Evolutionary conservation across 2,797 vertebrate genomes (phyloP).

Genomic region (Luscinia megarhynchos): DNA sequence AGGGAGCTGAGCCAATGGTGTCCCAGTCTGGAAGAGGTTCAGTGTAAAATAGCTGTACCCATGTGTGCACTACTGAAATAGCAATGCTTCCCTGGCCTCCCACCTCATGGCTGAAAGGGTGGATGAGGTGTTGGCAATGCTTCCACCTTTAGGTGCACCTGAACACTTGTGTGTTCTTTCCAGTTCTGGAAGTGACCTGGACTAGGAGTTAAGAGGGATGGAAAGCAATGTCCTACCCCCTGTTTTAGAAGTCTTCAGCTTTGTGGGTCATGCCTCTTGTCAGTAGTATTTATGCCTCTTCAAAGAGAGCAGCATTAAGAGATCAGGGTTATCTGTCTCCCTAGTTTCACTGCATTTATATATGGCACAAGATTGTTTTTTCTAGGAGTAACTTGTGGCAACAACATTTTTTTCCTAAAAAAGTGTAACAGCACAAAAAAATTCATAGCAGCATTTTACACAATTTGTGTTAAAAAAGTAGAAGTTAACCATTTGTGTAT

Average conservation of each 20-base stretch:
- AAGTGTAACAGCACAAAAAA: constrained; percentile 79
- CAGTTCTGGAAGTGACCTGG: background rate
- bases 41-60: accelerated
- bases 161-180: background rate
- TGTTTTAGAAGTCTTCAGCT: background rate
- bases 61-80: background rate
- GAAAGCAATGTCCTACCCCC: background rate
- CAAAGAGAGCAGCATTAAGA: constrained; percentile 57
- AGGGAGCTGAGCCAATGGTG: background rate
- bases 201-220: background rate
- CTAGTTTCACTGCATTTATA: constrained; percentile 56
- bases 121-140: background rate
- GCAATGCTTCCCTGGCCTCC: background rate
- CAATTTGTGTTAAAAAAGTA: constrained; percentile 78
- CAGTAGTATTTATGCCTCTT: constrained; percentile 60
- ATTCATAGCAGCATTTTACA: constrained; percentile 82
- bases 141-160: background rate
- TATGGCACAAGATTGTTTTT: constrained; percentile 76
- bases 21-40: background rate
- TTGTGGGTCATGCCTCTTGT: constrained; percentile 8
- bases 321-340: constrained; percentile 14
- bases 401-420: constrained; percentile 65
- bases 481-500: constrained; percentile 73
- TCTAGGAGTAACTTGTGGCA: constrained; percentile 70
- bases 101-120: background rate